Conservation (phyloP, 2,888 invertebrate species). For the Erynnis tages region DNA sequence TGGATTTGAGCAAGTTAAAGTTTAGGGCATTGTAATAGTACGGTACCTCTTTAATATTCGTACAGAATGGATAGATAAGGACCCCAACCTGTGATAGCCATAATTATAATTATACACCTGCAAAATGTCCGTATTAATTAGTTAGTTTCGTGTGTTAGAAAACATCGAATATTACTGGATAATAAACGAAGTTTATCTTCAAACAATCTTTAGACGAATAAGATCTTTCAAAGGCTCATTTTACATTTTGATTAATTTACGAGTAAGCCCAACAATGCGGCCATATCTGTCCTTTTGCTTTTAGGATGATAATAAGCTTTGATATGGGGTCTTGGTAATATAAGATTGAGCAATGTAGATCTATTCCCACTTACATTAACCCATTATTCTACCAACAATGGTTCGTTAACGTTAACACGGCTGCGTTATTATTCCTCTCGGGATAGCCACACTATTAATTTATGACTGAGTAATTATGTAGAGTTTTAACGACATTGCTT, state of each 20-base stretch:
- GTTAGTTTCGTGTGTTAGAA: no score
- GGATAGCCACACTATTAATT: constrained; percentile 9
- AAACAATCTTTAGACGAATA: no score
- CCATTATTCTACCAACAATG: constrained; percentile 56
- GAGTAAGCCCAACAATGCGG: background rate
- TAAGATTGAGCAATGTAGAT: constrained; percentile 6
- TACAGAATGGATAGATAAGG: no score
- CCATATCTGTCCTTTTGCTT: background rate
- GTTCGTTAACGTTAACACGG: constrained; percentile 48
- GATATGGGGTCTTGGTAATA: constrained; percentile 1
- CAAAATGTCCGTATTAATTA: no score
- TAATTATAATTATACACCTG: no score
- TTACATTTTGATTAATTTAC: no score
- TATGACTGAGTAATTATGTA: constrained; percentile 1
- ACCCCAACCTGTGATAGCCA: no score
- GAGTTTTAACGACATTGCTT: background rate
- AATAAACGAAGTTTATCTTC: no score
- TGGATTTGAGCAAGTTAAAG: background rate
- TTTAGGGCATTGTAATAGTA: background rate
- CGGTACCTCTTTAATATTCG: no score
- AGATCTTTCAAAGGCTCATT: no score
- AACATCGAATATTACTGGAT: no score
- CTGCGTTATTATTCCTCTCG: constrained; percentile 17
- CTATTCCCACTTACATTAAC: constrained; percentile 40
- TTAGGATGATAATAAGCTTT: constrained; percentile 7